These are phyloP conservation scores for Periophthalmus magnuspinnatus DNA, from an alignment of 2,797 vertebrate species.

Conservation along the genomic window DNA sequence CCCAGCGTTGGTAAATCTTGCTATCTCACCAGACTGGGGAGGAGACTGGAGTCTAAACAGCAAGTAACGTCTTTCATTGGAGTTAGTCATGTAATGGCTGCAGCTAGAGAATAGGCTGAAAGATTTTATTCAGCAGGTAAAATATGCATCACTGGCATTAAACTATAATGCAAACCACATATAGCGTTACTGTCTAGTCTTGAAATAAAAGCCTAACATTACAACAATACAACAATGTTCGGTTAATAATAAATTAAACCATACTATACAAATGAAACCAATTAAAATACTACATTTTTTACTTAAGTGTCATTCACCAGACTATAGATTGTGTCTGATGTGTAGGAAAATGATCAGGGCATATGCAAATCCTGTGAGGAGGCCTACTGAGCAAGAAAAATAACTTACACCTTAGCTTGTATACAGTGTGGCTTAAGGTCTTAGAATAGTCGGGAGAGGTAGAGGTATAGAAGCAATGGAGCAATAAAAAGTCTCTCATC, in stretches of 20 bases:
- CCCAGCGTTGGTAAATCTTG: neutral
- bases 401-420: neutral
- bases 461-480: neutral
- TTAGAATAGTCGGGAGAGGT: neutral
- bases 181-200: neutral
- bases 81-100: too few species aligned
- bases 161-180: neutral
- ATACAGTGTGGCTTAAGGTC: neutral
- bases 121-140: too few species aligned
- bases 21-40: neutral
- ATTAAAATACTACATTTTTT: neutral
- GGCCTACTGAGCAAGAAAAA: neutral
- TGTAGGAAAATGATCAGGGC: conserved; percentile 42
- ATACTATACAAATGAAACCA: too few species aligned
- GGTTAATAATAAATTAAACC: too few species aligned
- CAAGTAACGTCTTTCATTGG: too few species aligned
- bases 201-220: neutral
- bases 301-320: neutral
- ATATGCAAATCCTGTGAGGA: conserved; percentile 51
- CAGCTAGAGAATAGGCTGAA: too few species aligned
- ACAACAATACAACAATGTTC: neutral
- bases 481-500: too few species aligned
- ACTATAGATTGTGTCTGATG: conserved; percentile 5
- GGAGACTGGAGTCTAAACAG: too few species aligned
- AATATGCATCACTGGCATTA: neutral